A percentile compares a stretch with the other conserved stretches of the same genome.
These are phyloP conservation scores for Armadillidium nasatum DNA, from an alignment of 1,140 invertebrate species.

Conservation along the genomic window DNA sequence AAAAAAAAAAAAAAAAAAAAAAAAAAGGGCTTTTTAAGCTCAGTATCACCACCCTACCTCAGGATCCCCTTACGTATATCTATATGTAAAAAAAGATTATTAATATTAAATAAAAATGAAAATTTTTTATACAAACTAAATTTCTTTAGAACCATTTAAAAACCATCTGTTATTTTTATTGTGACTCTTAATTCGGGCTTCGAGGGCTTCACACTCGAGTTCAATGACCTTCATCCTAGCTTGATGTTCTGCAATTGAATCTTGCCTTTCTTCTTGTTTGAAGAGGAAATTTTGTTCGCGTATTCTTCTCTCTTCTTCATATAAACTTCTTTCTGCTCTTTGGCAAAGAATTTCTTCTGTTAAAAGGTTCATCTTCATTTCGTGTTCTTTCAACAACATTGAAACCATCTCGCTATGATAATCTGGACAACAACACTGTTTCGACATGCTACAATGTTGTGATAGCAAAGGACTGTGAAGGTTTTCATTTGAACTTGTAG, in stretches of 20 bases:
- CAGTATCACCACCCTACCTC: too few species aligned
- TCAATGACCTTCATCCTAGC: not conserved
- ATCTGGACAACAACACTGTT: not conserved
- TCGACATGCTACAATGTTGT: not conserved
- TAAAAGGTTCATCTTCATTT: not conserved
- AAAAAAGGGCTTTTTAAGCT: too few species aligned
- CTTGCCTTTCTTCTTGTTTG: slow-evolving; percentile 4
- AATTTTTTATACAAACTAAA: not conserved
- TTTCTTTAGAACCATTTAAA: not conserved
- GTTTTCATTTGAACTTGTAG: not conserved
- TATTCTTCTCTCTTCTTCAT: not conserved
- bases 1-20: too few species aligned
- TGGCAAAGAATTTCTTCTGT: not conserved
- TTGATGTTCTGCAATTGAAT: not conserved
- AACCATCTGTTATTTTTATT: not conserved
- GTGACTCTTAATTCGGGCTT: not conserved
- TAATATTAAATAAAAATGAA: too few species aligned
- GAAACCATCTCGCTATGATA: not conserved
- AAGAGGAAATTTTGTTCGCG: not conserved
- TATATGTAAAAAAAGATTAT: too few species aligned
- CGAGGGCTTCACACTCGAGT: not conserved
- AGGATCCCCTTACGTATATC: too few species aligned
- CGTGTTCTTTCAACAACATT: not conserved
- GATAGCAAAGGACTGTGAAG: not conserved
- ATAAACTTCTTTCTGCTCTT: not conserved